Evolutionary conservation across 2,797 vertebrate genomes (phyloP).

Genomic region (Argya squamiceps): DNA sequence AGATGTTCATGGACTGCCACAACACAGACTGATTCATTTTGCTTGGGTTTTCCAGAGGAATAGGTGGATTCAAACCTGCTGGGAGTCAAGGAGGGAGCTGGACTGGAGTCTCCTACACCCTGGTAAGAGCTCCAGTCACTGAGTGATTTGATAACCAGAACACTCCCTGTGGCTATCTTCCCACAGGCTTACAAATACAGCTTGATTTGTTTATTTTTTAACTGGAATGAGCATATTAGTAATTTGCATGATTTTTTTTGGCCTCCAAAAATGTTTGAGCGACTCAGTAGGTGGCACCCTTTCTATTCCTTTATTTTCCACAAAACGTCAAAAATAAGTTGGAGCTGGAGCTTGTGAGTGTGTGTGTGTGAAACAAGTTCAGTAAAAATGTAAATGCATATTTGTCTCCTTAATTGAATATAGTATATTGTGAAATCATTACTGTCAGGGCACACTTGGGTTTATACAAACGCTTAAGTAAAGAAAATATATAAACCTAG

Average conservation of each 20-base stretch:
- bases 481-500: conserved; percentile 74
- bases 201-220: neutral
- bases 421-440: conserved; percentile 78
- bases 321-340: conserved; percentile 15
- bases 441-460: conserved; percentile 75
- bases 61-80: neutral
- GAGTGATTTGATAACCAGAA: neutral
- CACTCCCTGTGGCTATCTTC: neutral
- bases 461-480: conserved; percentile 66
- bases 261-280: conserved; percentile 49
- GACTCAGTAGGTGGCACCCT: conserved; percentile 80
- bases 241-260: neutral
- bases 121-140: neutral
- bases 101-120: neutral
- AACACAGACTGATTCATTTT: neutral
- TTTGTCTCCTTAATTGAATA: conserved; percentile 75
- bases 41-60: neutral
- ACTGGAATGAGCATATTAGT: neutral
- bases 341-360: neutral
- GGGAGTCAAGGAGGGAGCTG: neutral
- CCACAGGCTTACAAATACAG: neutral
- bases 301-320: conserved; percentile 76
- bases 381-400: conserved; percentile 72
- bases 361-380: neutral
- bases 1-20: fast-evolving